Conservation (phyloP, 2,797 vertebrate species). For the Mus spretus region DNA sequence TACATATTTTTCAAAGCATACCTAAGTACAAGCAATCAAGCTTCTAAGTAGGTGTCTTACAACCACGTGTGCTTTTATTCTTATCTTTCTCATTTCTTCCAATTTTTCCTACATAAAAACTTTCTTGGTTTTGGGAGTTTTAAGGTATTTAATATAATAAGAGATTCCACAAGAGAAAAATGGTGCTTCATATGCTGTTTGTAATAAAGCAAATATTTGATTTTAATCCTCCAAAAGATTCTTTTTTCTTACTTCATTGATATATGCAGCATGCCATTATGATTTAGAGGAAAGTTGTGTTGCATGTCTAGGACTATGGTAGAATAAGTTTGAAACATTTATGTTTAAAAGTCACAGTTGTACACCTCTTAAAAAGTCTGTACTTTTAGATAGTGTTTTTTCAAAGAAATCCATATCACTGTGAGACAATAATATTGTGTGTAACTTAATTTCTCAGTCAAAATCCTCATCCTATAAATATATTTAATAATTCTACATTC, state of each 20-base stretch:
- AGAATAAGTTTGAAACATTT: conserved; percentile 46
- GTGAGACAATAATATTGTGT: conserved; percentile 12
- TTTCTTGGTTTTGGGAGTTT: not conserved
- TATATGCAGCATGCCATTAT: not conserved
- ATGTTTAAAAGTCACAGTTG: conserved; percentile 40
- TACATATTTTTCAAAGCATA: conserved; percentile 62
- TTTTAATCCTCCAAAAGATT: conserved; percentile 34
- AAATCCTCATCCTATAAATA: conserved; percentile 54
- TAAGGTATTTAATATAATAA: conserved; percentile 50
- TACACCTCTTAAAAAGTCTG: conserved; percentile 40
- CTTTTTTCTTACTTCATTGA: conserved; percentile 52
- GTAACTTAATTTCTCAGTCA: conserved; percentile 61
- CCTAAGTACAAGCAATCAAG: conserved; percentile 57
- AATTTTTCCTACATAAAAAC: not conserved
- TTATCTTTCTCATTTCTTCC: not conserved
- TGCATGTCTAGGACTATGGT: not conserved
- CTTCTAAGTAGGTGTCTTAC: conserved; percentile 15
- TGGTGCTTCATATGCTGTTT: not conserved
- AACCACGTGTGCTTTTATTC: conserved; percentile 35
- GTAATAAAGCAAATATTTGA: conserved; percentile 64
- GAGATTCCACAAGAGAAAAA: conserved; percentile 28
- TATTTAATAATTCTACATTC: conserved; percentile 45
- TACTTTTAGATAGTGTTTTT: conserved; percentile 56
- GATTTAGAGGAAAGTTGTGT: conserved; percentile 25
- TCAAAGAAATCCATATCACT: conserved; percentile 32